phyloP scores from a whole-genome alignment of 1,140 invertebrate species.

The Drosophila busckii region DNA sequence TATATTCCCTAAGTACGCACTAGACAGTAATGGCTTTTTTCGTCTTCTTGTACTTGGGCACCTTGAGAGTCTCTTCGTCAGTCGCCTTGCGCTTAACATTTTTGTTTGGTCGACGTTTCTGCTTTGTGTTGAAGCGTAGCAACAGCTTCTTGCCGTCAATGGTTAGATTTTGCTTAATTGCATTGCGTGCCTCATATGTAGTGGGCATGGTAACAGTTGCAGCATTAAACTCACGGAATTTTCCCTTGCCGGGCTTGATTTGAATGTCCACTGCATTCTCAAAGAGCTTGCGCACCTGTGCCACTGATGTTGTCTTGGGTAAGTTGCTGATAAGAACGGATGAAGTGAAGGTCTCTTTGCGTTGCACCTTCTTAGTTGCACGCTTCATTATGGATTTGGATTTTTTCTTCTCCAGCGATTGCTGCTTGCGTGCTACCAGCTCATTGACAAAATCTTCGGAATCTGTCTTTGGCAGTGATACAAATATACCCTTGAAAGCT shows the following conservation, averaged over 20 bases:
- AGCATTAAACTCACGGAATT: constrained; percentile 51
- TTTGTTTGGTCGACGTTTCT: constrained; percentile 21
- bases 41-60: neutral
- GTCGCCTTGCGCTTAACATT: constrained; percentile 29
- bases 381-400: constrained; percentile 52
- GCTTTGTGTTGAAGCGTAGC: constrained; percentile 56
- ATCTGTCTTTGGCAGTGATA: constrained; percentile 64
- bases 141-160: constrained; percentile 47
- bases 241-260: constrained; percentile 56
- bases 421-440: constrained; percentile 57
- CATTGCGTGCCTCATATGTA: constrained; percentile 56
- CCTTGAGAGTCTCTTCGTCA: constrained; percentile 6
- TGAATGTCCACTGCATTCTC: constrained; percentile 68
- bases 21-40: no score
- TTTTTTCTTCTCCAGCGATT: constrained; percentile 54
- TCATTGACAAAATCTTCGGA: constrained; percentile 60
- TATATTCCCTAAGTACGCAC: no score
- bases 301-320: constrained; percentile 50
- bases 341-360: constrained; percentile 55
- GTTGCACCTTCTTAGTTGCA: constrained; percentile 40
- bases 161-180: constrained; percentile 47
- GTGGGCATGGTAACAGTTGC: constrained; percentile 64
- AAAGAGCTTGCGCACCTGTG: constrained; percentile 58
- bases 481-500: constrained; percentile 37
- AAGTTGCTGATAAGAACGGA: constrained; percentile 65